Conservation (phyloP, 2,113 vertebrate species). For the Syngnathus floridae region DNA sequence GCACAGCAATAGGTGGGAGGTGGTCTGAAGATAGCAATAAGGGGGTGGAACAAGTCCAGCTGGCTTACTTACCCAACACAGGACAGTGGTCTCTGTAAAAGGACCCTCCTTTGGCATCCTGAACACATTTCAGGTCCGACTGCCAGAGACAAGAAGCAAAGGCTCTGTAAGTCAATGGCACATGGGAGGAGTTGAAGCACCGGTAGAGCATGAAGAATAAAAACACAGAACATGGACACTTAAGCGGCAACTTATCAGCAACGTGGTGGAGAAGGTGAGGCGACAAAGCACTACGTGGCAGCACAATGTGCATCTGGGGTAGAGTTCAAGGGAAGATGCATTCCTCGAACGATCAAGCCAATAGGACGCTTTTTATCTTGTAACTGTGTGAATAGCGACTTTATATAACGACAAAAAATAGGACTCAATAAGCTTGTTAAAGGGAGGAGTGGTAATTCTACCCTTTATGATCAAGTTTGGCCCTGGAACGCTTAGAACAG, state of each 20-base stretch:
- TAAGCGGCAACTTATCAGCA: constrained; percentile 15
- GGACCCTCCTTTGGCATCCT: constrained; percentile 98
- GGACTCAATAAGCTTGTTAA: background rate
- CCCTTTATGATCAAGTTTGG: background rate
- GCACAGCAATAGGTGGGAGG: constrained; percentile 52
- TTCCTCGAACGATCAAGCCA: constrained; percentile 25
- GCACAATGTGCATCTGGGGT: constrained; percentile 31
- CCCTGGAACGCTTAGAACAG: background rate
- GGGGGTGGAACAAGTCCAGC: constrained; percentile 11
- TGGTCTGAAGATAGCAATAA: constrained; percentile 54
- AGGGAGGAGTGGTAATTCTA: too few species aligned
- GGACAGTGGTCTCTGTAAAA: constrained; percentile 99
- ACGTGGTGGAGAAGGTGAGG: constrained; percentile 29
- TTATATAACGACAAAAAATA: constrained; percentile 1
- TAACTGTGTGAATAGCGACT: constrained; percentile 11
- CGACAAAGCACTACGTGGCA: constrained; percentile 19
- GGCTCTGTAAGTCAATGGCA: constrained; percentile 25
- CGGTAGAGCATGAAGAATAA: constrained; percentile 33
- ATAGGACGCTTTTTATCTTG: constrained; percentile 8
- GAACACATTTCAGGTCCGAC: constrained; percentile 98
- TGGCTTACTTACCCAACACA: constrained; percentile 84
- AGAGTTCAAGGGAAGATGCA: constrained; percentile 47
- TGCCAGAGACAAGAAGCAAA: constrained; percentile 46
- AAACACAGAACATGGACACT: constrained; percentile 23
- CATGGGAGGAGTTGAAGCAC: constrained; percentile 7